Evolutionary conservation across 1,140 invertebrate species (phyloP).

Genomic region (Stratiolaelaps scimitus): DNA sequence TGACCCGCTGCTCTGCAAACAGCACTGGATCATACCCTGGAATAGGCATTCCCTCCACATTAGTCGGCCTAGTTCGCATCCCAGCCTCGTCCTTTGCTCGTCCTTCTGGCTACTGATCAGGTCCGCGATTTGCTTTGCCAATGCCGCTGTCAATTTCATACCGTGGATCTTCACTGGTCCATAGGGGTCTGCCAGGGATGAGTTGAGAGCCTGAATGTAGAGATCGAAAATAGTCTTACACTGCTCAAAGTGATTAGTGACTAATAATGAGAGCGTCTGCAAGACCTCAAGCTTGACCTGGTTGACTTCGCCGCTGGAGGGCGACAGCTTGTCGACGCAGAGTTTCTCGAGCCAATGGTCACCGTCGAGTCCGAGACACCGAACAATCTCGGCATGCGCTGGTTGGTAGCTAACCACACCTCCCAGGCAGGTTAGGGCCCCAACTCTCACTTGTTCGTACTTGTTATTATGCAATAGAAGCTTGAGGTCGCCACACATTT

Average conservation of each 20-base stretch:
- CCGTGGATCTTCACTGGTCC: slow-evolving; percentile 13
- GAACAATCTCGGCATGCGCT: slow-evolving; percentile 6
- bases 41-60: slow-evolving; percentile 10
- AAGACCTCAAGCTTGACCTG: neutral
- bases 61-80: neutral
- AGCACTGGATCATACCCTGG: neutral
- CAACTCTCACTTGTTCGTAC: slow-evolving; percentile 11
- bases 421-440: slow-evolving; percentile 5
- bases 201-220: neutral
- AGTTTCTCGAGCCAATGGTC: slow-evolving; percentile 12
- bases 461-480: neutral
- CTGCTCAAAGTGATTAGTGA: slow-evolving; percentile 2
- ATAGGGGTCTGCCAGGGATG: neutral
- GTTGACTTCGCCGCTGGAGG: neutral
- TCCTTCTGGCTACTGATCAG: neutral
- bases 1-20: neutral
- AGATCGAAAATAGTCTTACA: neutral
- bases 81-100: neutral
- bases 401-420: slow-evolving; percentile 14
- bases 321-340: neutral
- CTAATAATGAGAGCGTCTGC: neutral
- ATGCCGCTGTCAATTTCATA: slow-evolving; percentile 6
- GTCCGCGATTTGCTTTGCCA: slow-evolving; percentile 3
- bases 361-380: slow-evolving; percentile 5
- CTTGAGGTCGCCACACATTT: neutral